phyloP scores from a whole-genome alignment of 1,140 invertebrate genomes.

The Tetranychus cinnabarinus region DNA sequence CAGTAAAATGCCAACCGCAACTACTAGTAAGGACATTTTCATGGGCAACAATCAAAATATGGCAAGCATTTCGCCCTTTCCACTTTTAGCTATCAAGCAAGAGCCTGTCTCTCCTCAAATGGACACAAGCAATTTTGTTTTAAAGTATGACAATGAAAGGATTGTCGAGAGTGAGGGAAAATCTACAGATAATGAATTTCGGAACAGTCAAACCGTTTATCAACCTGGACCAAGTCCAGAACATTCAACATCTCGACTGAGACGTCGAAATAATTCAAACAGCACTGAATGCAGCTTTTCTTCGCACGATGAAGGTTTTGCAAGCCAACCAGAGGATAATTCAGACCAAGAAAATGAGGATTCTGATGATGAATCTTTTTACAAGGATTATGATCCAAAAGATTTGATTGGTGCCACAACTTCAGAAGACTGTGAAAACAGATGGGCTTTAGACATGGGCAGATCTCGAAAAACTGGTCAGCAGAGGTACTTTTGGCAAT shows the following conservation, averaged over 20 bases:
- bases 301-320: conserved; percentile 55
- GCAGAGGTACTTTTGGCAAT: conserved; percentile 89
- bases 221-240: not conserved
- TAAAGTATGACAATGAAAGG: not conserved
- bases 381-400: conserved; percentile 7
- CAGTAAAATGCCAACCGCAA: too few relatives aligned
- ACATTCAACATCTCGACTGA: not conserved
- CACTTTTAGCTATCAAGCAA: not conserved
- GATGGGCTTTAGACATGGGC: conserved; percentile 12
- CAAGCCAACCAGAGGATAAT: conserved; percentile 38
- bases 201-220: not conserved
- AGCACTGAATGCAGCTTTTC: conserved; percentile 17
- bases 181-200: not conserved
- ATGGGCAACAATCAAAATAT: too few relatives aligned
- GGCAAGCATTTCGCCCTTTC: not conserved
- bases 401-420: conserved; percentile 8
- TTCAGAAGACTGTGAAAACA: conserved; percentile 9
- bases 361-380: conserved; percentile 13
- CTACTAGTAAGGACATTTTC: too few relatives aligned
- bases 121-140: not conserved
- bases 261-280: conserved; percentile 7
- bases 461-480: conserved; percentile 29
- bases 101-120: not conserved
- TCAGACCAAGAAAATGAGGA: conserved; percentile 29
- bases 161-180: not conserved